phyloP scores from a whole-genome alignment of 2,888 invertebrate genomes.

The Idaea straminata region DNA sequence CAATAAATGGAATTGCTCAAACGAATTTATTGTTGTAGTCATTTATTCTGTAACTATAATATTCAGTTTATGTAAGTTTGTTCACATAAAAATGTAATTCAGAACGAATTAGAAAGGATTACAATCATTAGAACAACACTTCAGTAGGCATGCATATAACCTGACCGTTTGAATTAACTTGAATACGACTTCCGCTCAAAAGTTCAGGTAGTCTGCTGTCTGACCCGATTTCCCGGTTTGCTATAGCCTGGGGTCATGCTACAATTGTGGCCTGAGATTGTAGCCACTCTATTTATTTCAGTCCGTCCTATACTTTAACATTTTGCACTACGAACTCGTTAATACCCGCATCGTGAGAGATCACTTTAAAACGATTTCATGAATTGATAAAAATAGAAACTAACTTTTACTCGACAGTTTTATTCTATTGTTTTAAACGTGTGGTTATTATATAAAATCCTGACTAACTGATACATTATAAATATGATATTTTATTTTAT shows the following conservation, averaged over 20 bases:
- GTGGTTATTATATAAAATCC: background rate
- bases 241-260: slow-evolving; percentile 21
- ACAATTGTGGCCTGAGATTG: slow-evolving; percentile 10
- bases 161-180: background rate
- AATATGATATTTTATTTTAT: no score
- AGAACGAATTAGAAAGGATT: background rate
- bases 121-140: background rate
- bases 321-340: slow-evolving; percentile 7
- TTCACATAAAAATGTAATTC: slow-evolving; percentile 1
- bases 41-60: background rate
- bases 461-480: no score
- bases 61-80: background rate
- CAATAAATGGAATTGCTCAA: background rate
- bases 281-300: background rate
- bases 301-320: slow-evolving; percentile 27
- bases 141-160: background rate
- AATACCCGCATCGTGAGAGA: slow-evolving; percentile 23
- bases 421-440: background rate
- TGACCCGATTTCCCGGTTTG: slow-evolving; percentile 16
- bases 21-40: background rate
- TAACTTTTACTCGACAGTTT: background rate
- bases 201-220: slow-evolving; percentile 11
- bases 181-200: background rate
- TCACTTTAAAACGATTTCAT: slow-evolving; percentile 11
- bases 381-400: background rate